Base-by-base conservation (phyloP, 92 coral and sea anemone species). In the Umimayanthus kanabou region DNA sequence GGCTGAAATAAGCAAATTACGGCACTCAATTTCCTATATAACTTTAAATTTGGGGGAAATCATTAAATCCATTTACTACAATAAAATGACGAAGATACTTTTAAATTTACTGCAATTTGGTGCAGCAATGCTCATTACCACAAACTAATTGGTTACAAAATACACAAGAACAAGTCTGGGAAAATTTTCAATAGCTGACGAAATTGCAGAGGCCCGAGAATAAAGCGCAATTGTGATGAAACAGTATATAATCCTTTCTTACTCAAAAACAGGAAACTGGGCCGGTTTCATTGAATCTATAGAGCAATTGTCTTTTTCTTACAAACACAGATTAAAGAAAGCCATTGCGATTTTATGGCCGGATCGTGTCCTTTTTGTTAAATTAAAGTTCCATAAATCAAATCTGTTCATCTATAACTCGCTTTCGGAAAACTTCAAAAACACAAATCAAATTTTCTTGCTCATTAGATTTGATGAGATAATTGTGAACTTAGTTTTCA, bases 51-150 rank as follows among this genome's bases (percentile, higher is more conserved):
- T 74, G 81, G 87, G 70, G 49, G 57, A 45, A 72, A 82, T 29
- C 89, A 92, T 92, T 89, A 92, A 80, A 92, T 71, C 88, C 82
- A 93, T 95, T 95, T 90, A 87, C 87, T 80, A 43, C 90, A 81
- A 85, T 90, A 91, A 93, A 95, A 93, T 93, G 94, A 93, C 93
- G n/a, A 90, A 86, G 92, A 95, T 89, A 76, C 92, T 90, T 89
- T 49, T 90, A 88, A 89, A 93, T 90, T 95, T 88, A 90, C 92
- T 85, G 80, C 94, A 91, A 90, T 91, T 95, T 93, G 89, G 85
- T 84, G 84, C 76, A 79, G 95, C 88, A 45, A 87, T 88, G 89
- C 93, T 93, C 98, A 93, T 91, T 93, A 93, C 81, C 85, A 80
- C 29, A 64, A 61, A 72, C 88, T 93, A 95, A 95, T 93, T 93